Conservation (phyloP, 2,888 invertebrate species). For the Zonitis immaculata region DNA sequence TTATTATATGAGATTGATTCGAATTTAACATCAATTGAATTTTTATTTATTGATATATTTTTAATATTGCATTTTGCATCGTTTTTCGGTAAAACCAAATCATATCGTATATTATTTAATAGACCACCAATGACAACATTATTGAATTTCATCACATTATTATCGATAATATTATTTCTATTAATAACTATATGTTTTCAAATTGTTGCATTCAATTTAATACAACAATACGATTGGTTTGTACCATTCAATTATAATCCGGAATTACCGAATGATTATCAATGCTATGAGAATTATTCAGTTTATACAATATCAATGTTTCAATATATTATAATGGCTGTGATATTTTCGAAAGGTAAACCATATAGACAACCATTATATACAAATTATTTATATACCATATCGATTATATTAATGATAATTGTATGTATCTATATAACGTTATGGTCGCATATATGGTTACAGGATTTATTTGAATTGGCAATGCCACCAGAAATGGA, state of each 20-base stretch:
- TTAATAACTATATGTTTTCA: conserved; percentile 51
- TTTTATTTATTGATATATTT: conserved; percentile 87
- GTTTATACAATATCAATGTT: conserved; percentile 79
- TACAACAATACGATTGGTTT: conserved; percentile 56
- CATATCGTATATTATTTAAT: conserved; percentile 70
- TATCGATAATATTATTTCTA: conserved; percentile 55
- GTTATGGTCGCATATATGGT: conserved; percentile 49
- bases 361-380: conserved; percentile 81
- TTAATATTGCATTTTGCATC: conserved; percentile 59
- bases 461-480: conserved; percentile 58
- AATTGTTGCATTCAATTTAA: conserved; percentile 48
- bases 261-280: conserved; percentile 83
- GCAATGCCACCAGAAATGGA: conserved; percentile 58
- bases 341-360: conserved; percentile 85
- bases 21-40: conserved; percentile 88
- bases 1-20: conserved; percentile 85
- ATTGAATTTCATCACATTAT: conserved; percentile 51
- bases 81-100: conserved; percentile 77
- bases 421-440: conserved; percentile 52
- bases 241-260: conserved; percentile 60
- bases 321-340: conserved; percentile 84
- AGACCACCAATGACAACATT: conserved; percentile 58
- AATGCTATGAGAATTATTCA: conserved; percentile 60
- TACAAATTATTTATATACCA: conserved; percentile 54
- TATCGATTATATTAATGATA: conserved; percentile 50